Evolutionary conservation across 2,888 invertebrate genomes (phyloP).

Genomic region (Epicampocera succincta): DNA sequence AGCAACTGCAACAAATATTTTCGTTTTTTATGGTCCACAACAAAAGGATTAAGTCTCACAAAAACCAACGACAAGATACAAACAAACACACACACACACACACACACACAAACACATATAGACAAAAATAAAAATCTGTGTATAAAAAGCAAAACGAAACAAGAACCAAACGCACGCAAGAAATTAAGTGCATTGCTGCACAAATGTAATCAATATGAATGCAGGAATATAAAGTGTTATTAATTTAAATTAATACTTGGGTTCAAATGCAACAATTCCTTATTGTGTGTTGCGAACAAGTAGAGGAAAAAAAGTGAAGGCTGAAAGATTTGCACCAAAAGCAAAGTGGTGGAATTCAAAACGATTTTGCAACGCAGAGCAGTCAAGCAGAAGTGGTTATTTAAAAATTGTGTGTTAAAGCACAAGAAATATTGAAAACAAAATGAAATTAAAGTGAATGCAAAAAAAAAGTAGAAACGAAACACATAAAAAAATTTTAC

Average conservation of each 20-base stretch:
- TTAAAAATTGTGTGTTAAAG: background rate
- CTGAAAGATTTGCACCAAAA: constrained; percentile 7
- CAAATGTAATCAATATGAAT: constrained; percentile 64
- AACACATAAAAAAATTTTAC: background rate
- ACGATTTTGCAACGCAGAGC: background rate
- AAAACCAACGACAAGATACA: constrained; percentile 28
- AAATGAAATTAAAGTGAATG: background rate
- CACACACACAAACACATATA: background rate
- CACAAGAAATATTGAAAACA: no score
- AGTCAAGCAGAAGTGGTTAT: no score
- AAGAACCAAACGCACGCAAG: constrained; percentile 23
- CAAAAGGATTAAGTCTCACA: constrained; percentile 61
- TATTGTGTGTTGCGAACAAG: background rate
- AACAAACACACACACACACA: no score
- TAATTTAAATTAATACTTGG: constrained; percentile 58
- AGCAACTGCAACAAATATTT: constrained; percentile 58
- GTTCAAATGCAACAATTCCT: constrained; percentile 19
- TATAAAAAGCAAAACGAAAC: background rate
- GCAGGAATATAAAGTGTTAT: constrained; percentile 50
- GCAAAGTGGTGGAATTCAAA: constrained; percentile 7
- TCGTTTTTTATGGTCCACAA: constrained; percentile 51
- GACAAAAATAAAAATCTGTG: constrained; percentile 4
- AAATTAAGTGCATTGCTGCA: constrained; percentile 59
- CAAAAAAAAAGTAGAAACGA: background rate
- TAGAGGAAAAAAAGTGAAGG: no score